Percentiles rank a stretch among this genome's conserved stretches.
phyloP scores from a whole-genome alignment of 2,113 vertebrate genomes.

The Gasterosteus aculeatus region DNA sequence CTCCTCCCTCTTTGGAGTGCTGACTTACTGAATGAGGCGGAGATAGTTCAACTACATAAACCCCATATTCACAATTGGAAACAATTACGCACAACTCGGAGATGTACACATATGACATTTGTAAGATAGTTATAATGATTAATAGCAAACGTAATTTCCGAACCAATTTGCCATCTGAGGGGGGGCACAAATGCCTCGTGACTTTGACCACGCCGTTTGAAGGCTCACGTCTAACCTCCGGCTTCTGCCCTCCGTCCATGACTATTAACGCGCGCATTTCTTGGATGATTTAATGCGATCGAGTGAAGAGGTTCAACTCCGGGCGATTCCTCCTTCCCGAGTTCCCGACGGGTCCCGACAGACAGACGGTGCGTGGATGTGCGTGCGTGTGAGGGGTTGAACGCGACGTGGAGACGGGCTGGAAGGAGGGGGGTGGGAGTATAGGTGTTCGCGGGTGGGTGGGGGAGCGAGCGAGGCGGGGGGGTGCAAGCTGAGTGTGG shows the following conservation, averaged over 20 bases:
- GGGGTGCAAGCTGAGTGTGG: constrained; percentile 55
- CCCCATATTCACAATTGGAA: background rate
- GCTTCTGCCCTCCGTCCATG: background rate
- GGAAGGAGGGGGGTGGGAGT: constrained; percentile 30
- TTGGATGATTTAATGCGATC: constrained; percentile 25
- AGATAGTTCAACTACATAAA: background rate
- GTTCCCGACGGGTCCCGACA: constrained; percentile 49
- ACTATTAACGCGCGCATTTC: constrained; percentile 7
- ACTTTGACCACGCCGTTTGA: background rate
- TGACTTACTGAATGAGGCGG: background rate
- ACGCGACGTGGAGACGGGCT: constrained; percentile 30
- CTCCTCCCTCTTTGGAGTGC: background rate
- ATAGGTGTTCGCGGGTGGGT: constrained; percentile 57
- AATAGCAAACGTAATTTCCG: background rate
- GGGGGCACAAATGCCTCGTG: background rate
- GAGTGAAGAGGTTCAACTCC: constrained; percentile 32
- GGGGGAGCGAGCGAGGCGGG: constrained; percentile 29
- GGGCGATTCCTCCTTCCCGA: constrained; percentile 45
- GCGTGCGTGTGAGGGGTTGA: constrained; percentile 25
- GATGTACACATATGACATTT: background rate
- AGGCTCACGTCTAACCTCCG: background rate
- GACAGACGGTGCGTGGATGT: constrained; percentile 31
- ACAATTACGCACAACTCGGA: constrained; percentile 22
- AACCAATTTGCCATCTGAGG: background rate
- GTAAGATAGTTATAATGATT: background rate